Evolutionary conservation across 1,140 invertebrate genomes (phyloP).

Genomic region (Stegodyphus dumicola): DNA sequence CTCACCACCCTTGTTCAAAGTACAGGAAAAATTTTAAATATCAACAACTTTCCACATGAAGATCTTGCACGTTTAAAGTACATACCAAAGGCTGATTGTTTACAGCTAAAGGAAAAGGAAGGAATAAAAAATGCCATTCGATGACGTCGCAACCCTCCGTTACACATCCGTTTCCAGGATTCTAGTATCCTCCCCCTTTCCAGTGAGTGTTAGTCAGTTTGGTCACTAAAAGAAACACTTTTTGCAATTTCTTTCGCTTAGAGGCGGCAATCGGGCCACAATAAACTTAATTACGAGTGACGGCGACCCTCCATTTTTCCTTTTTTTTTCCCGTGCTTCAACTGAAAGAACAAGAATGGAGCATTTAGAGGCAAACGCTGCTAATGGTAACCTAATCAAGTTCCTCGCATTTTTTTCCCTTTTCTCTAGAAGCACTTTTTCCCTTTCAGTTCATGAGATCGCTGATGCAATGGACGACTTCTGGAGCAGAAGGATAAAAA

Average conservation of each 20-base stretch:
- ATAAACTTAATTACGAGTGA: constrained; percentile 59
- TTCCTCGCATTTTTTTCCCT: constrained; percentile 5
- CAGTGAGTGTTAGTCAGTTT: neutral
- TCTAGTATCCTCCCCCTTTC: neutral
- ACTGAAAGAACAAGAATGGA: constrained; percentile 17
- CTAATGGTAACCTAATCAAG: constrained; percentile 60
- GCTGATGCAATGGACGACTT: neutral
- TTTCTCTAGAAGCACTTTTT: constrained; percentile 4
- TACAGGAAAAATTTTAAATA: too few relatives aligned
- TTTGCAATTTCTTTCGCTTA: constrained; percentile 45
- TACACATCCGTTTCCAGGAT: too few relatives aligned
- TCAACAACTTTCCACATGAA: too few relatives aligned
- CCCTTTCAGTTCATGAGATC: neutral
- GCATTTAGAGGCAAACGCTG: constrained; percentile 51
- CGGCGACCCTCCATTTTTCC: constrained; percentile 1
- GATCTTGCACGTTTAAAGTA: too few relatives aligned
- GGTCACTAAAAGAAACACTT: constrained; percentile 47
- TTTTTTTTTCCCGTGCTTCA: neutral
- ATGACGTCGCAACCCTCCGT: too few relatives aligned
- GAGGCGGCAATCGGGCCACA: constrained; percentile 53
- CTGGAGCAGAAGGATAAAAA: neutral
- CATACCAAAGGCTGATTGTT: too few relatives aligned
- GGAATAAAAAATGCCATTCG: too few relatives aligned
- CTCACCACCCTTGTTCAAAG: too few relatives aligned
- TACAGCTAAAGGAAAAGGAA: too few relatives aligned